Base-by-base conservation (phyloP, 2,113 vertebrate genomes). In the Grantiella picta region DNA sequence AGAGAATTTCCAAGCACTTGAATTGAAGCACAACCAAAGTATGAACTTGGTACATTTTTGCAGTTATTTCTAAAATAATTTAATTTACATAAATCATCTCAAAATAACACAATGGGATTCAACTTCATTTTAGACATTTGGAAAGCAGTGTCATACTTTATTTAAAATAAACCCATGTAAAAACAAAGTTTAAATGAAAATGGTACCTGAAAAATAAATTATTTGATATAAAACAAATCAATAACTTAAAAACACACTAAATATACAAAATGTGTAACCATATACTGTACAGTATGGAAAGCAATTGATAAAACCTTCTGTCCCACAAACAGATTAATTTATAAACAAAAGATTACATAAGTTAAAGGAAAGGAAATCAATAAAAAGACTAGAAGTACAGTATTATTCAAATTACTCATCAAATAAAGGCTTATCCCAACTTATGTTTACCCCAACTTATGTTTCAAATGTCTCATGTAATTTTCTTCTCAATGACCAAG, bases 111-210 rank as follows among this genome's bases (percentile, higher is more conserved):
- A 98, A 98, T 96, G 96, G 97, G 97, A 98, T 97, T 97, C 98
- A 91, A 96, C 95, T 97, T 97, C 95, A 82, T 96, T 98, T 97
- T 97, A 97, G 96, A 97, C 98, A 97, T 97, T 98, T 98, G 97
- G 97, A 98, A 98, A 98, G 97, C 98, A 98, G 97, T 97, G 97
- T 98, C 97, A 98, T 97, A 98, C 98, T 98, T 98, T 98, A 98
- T 98, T 98, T 98, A 97, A 98, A 98, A 97, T 98, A 98, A 98
- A 98, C 98, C 98, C 97, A 98, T 96, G 98, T 98, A 98, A 98
- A 98, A 98, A 98, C 98, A 98, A 98, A 98, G 97, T 98, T 97
- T 97, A 98, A 98, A 98, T 97, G 97, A 98, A 98, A 98, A 98
- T 96, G 97, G 96, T 97, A 97, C 98, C 98, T 98, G 97, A 98